Conservation (phyloP, 1,140 invertebrate species). For the Pristionchus pacificus region DNA sequence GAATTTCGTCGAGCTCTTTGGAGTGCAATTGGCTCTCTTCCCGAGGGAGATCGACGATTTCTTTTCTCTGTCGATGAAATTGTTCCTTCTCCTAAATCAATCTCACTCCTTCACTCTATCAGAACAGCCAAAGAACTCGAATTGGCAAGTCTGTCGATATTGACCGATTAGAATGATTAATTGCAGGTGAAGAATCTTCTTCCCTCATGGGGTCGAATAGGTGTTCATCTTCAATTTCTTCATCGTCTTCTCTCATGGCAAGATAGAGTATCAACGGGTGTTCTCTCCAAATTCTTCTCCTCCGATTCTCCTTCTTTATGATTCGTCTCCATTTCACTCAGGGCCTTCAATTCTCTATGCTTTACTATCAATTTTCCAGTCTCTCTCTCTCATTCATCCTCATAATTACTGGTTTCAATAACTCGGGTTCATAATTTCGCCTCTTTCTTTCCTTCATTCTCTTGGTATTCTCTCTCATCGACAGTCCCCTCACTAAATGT, state of each 20-base stretch:
- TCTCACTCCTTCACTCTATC: slow-evolving; percentile 43
- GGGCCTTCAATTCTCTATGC: neutral
- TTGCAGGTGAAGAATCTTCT: slow-evolving; percentile 14
- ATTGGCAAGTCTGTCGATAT: slow-evolving; percentile 18
- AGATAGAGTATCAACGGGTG: neutral
- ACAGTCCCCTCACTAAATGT: no score
- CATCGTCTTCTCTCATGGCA: neutral
- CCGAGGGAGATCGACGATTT: slow-evolving; percentile 38
- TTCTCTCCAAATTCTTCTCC: neutral
- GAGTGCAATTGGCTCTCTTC: slow-evolving; percentile 36
- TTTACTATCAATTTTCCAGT: neutral
- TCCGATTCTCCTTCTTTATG: neutral
- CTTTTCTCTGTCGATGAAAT: slow-evolving; percentile 48
- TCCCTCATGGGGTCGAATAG: slow-evolving; percentile 11
- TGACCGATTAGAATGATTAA: neutral
- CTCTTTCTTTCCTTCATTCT: no score
- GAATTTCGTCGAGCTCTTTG: slow-evolving; percentile 50
- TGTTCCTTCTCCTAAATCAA: slow-evolving; percentile 9
- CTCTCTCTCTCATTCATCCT: neutral
- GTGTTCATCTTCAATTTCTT: neutral
- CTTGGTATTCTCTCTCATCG: no score
- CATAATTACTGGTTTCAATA: no score
- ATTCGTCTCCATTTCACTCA: no score
- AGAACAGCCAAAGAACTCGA: slow-evolving; percentile 44
- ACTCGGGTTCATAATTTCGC: no score